These are phyloP conservation scores for Actinemys pallida DNA, from an alignment of 2,113 vertebrate genomes.

Conservation along the genomic window DNA sequence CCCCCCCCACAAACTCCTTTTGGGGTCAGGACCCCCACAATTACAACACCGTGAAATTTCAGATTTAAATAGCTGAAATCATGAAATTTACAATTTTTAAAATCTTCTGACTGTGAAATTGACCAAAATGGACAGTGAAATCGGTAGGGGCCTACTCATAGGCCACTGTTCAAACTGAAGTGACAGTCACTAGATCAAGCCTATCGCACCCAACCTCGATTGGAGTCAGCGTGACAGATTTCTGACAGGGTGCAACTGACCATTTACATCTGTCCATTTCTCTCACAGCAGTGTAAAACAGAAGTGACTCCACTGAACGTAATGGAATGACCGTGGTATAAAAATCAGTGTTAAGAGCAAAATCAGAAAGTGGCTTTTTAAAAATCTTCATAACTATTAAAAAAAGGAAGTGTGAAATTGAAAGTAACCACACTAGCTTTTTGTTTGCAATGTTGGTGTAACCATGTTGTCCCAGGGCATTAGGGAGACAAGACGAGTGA, in stretches of 20 bases:
- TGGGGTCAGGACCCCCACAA: too few species aligned
- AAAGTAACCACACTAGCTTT: background rate
- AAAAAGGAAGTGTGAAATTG: background rate
- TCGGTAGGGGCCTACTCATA: too few species aligned
- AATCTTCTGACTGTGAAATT: too few species aligned
- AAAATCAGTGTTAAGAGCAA: accelerated
- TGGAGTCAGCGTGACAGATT: background rate
- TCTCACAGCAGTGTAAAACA: background rate
- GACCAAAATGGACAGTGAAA: too few species aligned
- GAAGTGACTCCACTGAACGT: background rate
- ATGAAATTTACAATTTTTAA: too few species aligned
- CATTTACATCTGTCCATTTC: background rate
- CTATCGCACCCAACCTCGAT: accelerated
- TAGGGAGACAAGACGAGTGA: background rate
- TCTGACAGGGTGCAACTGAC: background rate
- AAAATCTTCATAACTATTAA: background rate
- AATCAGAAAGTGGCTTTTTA: background rate
- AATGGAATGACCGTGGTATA: accelerated
- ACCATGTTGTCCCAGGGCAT: background rate
- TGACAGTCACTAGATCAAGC: background rate
- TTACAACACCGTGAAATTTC: too few species aligned
- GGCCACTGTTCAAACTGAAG: background rate
- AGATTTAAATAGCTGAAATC: too few species aligned
- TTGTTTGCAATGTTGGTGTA: background rate
- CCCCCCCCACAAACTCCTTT: too few species aligned